Evolutionary conservation across 2,797 vertebrate genomes (phyloP).

Genomic region (Cephalopachus bancanus): DNA sequence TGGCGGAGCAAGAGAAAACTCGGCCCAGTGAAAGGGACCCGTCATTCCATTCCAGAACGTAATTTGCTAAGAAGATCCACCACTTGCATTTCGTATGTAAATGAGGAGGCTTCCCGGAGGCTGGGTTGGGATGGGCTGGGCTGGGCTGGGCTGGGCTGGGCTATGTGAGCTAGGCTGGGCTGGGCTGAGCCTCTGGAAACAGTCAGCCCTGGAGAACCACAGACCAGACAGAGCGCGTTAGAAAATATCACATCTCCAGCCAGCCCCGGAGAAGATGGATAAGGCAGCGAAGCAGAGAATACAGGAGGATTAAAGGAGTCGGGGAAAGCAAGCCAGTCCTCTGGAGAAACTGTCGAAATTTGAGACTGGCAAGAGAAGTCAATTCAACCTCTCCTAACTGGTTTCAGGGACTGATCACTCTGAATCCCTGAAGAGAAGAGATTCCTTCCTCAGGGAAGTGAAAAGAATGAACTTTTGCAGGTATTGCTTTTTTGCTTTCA

Average conservation of each 20-base stretch:
- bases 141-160: not conserved
- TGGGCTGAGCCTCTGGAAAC: not conserved
- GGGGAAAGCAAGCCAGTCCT: not conserved
- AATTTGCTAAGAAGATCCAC: not conserved
- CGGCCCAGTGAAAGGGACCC: not conserved
- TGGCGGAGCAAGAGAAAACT: not conserved
- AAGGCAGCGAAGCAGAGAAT: not conserved
- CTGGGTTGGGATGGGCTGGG: not conserved
- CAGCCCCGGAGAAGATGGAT: not conserved
- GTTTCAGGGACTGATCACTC: not conserved
- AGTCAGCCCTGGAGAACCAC: not conserved
- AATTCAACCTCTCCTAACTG: not conserved
- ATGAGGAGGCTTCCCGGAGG: constrained; percentile 44
- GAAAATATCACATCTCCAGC: not conserved
- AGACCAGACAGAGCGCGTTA: rapidly evolving
- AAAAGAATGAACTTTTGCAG: constrained; percentile 80
- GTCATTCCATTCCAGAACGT: not conserved
- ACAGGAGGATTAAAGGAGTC: not conserved
- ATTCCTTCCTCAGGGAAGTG: not conserved
- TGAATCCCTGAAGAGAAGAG: not conserved
- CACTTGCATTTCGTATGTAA: constrained; percentile 68
- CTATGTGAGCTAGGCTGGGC: not conserved
- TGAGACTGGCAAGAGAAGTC: not conserved
- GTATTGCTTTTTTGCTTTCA: constrained; percentile 65
- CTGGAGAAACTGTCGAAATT: not conserved